Evolutionary conservation across 1,140 invertebrate genomes (phyloP).

Genomic region (Trinorchestia longiramus): DNA sequence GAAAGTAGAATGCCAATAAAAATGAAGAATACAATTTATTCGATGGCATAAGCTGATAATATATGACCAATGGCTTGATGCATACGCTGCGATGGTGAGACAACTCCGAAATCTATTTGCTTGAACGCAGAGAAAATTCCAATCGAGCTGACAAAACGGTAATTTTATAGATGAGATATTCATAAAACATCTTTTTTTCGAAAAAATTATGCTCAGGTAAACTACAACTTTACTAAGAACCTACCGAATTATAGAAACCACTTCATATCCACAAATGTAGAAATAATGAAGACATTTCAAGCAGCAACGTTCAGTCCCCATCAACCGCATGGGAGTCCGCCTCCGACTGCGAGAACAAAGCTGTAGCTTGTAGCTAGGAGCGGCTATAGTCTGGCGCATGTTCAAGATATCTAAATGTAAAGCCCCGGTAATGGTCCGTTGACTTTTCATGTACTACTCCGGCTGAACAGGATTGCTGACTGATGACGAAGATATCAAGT

Average conservation of each 20-base stretch:
- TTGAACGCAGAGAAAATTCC: constrained; percentile 16
- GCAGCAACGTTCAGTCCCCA: constrained; percentile 35
- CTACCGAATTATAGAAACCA: constrained; percentile 12
- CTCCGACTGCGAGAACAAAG: constrained; percentile 33
- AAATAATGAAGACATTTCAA: constrained; percentile 18
- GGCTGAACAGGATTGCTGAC: not conserved
- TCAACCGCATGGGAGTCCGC: constrained; percentile 52
- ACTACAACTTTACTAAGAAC: not conserved
- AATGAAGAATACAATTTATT: not conserved
- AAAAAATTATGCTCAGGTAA: not conserved
- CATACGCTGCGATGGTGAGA: not conserved
- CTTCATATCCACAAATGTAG: constrained; percentile 49
- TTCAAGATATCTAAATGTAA: not conserved
- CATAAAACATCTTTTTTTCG: not conserved
- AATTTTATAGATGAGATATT: not conserved
- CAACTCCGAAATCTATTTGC: not conserved
- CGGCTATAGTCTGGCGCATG: not conserved
- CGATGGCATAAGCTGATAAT: not conserved
- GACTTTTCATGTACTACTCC: not conserved
- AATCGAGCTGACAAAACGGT: not conserved
- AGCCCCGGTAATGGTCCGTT: not conserved
- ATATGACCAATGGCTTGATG: not conserved
- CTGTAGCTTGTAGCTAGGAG: not conserved
- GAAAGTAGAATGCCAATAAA: not conserved
- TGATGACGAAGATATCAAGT: no score